Base-by-base conservation (phyloP, 2,113 vertebrate genomes). In the Myrmecobius fasciatus region DNA sequence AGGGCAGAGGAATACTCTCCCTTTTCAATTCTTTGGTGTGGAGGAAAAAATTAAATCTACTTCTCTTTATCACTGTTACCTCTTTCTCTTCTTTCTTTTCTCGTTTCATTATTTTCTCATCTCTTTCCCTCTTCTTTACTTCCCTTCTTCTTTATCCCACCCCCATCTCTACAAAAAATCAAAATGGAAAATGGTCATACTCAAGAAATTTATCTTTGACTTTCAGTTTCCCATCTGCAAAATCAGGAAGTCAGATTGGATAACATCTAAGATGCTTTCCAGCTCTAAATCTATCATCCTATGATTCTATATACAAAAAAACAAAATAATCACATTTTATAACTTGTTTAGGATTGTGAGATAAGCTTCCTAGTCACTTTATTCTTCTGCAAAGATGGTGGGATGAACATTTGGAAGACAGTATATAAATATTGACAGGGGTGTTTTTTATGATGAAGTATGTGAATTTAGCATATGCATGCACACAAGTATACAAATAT, bases 11-110 rank as follows among this genome's bases (percentile, higher is more conserved):
- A 91, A 75, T 8, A 31, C 52, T 3, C 36, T 75, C 26, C 89
- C 31, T 0, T 1, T 47, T 28, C 7, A 0, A 2, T 60, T 5
- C 8, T 91, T 4, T 2, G 12, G 52, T 24, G 1, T 11, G 9
- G 2, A 2, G 36, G 36, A 43, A 36, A 83, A 8, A 83, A 43
- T 83, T 83, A 83, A 83, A 83, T 25, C 36, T 43, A 26, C 20
- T 52, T 53, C 9, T 31, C 52, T 14, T 2, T 3, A 1, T 25
- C 91, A 52, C 20, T 22, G 6, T n/a, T 52, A 26, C 28, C 17
- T 91, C 49, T 91, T 52, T 51, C 8, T 89, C 83, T 47, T 47
- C 1, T 47, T 89, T 36, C 0, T 90, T n/a, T 91, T n/a, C 12
- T 52, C 4, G 26, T n/a, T 94, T 94, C 22, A 4, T 91, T 25